Evolutionary conservation across 2,888 invertebrate species (phyloP), one percentile per base, ranked within the genome.

Genomic region (Limnephilus rhombicus): DNA sequence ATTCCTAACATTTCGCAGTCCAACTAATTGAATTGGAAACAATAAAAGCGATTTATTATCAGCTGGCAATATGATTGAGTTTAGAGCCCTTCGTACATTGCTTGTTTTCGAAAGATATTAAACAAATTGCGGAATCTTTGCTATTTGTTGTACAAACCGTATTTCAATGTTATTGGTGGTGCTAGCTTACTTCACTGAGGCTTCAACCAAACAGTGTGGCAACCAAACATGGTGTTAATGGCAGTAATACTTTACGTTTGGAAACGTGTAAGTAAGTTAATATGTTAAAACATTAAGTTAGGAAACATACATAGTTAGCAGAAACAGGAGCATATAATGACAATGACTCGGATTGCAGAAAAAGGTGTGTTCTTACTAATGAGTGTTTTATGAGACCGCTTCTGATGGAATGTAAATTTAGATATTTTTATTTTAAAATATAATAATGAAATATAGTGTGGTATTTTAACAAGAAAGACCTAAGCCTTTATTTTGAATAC

Each of bases 1-100:
- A 34, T 82, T 82, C 82, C 82, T 29, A 82, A 82, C 31, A 34
- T 82, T 68, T 68, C 68, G 68, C 68, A 68, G 68, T 68, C 68
- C 68, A 68, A 68, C 68, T 68, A 68, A 68, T 68, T 68, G 68
- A 68, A 68, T 68, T 68, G 68, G 68, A 68, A 68, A 68, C 68
- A 68, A 68, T 68, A 68, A 68, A 68, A 68, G 68, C 68, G 68
- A 68, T 68, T 68, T 68, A 68, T 68, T 68, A 68, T 68, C 68
- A 68, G n/a, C n/a, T n/a, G 68, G 68, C 68, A 68, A 68, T n/a
- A 68, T 68, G 68, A 68, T 68, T 68, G 68, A 68, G 68, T 68
- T 68, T 68, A 68, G 24, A 68, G 5, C 68, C 68, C 68, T 68
- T n/a, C 5, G 68, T 9, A n/a, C 68, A 68, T 2, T 68, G 68